These are phyloP conservation scores for Drymodes brunneopygia DNA, from an alignment of 2,113 vertebrate species.

Conservation along the genomic window DNA sequence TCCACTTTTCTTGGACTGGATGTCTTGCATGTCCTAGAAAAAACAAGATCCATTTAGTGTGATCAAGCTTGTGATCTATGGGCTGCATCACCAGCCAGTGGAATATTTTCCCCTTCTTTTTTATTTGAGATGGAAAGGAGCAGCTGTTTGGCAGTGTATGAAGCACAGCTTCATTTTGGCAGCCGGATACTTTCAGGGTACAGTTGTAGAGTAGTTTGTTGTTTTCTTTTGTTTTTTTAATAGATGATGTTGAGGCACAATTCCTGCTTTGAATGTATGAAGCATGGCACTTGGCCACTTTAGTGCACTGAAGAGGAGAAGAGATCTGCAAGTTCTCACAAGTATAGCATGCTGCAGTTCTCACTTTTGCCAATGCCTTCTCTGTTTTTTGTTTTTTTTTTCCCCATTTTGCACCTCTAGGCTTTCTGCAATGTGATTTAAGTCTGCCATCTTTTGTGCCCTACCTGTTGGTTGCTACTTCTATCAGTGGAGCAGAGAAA, in stretches of 20 bases:
- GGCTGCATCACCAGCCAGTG: background rate
- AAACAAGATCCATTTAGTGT: background rate
- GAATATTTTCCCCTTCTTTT: background rate
- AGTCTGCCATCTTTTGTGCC: background rate
- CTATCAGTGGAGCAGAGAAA: background rate
- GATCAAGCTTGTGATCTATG: background rate
- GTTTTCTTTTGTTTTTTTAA: background rate
- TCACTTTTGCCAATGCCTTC: background rate
- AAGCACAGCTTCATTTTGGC: background rate
- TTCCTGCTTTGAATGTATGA: background rate
- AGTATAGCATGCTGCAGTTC: background rate
- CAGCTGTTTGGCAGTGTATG: background rate
- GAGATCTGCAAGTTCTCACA: background rate
- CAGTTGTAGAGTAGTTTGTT: background rate
- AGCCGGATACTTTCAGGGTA: background rate
- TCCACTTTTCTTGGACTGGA: background rate
- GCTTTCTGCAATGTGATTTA: background rate
- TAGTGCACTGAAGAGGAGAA: background rate
- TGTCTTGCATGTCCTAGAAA: background rate
- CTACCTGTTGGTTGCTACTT: background rate
- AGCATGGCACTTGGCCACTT: background rate
- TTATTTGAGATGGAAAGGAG: background rate
- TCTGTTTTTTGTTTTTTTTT: background rate
- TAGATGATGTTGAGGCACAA: background rate
- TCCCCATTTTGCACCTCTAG: background rate